These are phyloP conservation scores for Balearica regulorum DNA, from an alignment of 2,797 vertebrate species.

Conservation along the genomic window DNA sequence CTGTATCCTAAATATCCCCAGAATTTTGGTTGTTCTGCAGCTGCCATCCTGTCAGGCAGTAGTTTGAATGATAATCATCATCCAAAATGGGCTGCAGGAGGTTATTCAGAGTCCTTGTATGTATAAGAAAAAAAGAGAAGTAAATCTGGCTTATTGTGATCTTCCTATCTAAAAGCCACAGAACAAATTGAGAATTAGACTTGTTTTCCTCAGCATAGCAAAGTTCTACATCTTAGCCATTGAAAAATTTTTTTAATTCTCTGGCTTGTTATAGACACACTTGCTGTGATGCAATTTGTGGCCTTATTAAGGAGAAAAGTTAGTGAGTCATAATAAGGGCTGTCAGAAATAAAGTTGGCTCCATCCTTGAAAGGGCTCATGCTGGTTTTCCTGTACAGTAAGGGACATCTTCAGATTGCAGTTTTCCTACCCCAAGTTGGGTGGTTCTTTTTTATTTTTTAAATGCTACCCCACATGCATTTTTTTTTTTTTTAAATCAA, in stretches of 20 bases:
- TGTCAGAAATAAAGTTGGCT: not conserved
- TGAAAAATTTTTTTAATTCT: not conserved
- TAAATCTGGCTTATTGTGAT: not conserved
- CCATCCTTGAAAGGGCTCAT: not conserved
- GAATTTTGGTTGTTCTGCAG: not conserved
- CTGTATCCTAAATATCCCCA: not conserved
- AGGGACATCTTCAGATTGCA: not conserved
- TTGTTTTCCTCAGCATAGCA: not conserved
- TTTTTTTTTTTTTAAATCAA: not conserved
- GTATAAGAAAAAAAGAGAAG: too few relatives aligned
- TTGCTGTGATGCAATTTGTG: not conserved
- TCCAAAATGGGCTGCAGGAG: not conserved
- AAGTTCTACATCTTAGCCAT: not conserved
- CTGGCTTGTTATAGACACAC: not conserved
- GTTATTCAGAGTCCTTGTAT: not conserved
- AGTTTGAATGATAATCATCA: not conserved
- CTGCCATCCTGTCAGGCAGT: not conserved
- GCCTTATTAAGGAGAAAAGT: not conserved
- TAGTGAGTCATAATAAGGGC: not conserved
- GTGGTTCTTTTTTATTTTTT: not conserved
- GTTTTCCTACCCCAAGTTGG: not conserved
- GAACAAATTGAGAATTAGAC: not conserved
- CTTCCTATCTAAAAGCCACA: not conserved
- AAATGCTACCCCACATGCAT: not conserved
- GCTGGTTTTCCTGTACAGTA: not conserved